Percentiles rank a stretch among this genome's conserved stretches.
Evolutionary conservation across 1,140 invertebrate species (phyloP).

Genomic region (Penaeus indicus): DNA sequence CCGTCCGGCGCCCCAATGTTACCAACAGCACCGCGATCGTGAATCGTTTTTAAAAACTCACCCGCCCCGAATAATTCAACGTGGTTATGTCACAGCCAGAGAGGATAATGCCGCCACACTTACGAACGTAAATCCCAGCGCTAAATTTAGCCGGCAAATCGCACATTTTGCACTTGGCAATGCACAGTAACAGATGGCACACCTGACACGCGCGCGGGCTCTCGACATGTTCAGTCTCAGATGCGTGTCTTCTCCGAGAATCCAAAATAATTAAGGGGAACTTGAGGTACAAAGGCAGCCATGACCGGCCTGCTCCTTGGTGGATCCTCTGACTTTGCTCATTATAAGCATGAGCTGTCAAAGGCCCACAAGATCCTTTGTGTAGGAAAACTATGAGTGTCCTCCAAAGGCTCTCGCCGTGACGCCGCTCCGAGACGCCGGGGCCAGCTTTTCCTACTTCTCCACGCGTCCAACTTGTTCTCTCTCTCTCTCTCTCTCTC

Average conservation of each 20-base stretch:
- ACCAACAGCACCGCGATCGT: conserved; percentile 19
- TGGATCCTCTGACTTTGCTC: conserved; percentile 61
- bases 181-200: neutral
- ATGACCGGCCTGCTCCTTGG: conserved; percentile 55
- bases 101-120: no score
- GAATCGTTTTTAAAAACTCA: neutral
- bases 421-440: neutral
- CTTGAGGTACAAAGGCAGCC: conserved; percentile 60
- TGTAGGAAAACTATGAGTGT: conserved; percentile 53
- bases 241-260: conserved; percentile 57
- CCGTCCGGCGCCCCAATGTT: conserved; percentile 5
- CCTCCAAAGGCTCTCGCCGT: conserved; percentile 29
- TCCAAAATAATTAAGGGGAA: conserved; percentile 59
- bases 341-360: conserved; percentile 61
- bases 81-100: neutral
- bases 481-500: conserved; percentile 7
- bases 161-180: no score
- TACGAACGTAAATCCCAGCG: no score
- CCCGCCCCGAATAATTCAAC: neutral
- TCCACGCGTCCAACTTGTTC: neutral
- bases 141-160: no score
- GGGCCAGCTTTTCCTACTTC: neutral
- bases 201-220: neutral
- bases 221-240: conserved; percentile 34
- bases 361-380: conserved; percentile 60